A percentile compares a stretch with the other conserved stretches of the same genome.
phyloP scores from a whole-genome alignment of 2,113 vertebrate genomes.

The Pygathrix nemaeus region DNA sequence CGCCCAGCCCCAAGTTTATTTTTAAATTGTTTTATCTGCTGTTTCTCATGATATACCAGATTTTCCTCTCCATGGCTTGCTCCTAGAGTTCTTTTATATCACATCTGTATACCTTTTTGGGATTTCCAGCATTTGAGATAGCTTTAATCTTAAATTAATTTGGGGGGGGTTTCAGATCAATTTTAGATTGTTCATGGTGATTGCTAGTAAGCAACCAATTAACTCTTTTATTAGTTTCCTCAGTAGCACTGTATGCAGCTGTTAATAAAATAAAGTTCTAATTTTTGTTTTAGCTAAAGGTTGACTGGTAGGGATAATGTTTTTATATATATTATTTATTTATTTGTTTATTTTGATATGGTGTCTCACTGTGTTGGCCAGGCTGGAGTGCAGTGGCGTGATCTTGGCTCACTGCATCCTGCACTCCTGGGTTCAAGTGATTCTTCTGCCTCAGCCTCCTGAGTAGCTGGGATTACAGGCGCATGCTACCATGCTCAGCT shows the following conservation, averaged over 20 bases:
- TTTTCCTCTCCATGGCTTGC: not conserved
- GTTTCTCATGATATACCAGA: not conserved
- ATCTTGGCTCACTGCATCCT: too few species aligned
- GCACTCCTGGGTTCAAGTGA: too few species aligned
- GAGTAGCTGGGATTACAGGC: too few species aligned
- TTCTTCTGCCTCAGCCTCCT: too few species aligned
- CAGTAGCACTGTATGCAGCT: not conserved
- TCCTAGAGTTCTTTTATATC: not conserved
- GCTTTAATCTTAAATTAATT: not conserved
- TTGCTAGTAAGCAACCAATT: not conserved
- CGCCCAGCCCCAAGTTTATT: not conserved
- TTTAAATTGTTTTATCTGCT: not conserved
- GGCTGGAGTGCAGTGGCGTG: too few species aligned
- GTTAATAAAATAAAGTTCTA: not conserved
- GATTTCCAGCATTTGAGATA: not conserved
- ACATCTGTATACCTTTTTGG: not conserved
- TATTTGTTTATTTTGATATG: too few species aligned
- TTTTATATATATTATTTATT: not conserved
- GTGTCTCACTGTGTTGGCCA: too few species aligned
- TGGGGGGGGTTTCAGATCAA: not conserved
- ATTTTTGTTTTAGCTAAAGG: not conserved
- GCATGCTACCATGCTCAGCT: too few species aligned
- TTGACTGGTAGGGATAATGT: not conserved
- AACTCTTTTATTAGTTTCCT: not conserved
- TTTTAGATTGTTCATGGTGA: not conserved